A percentile compares a stretch with the other conserved stretches of the same genome.
Evolutionary conservation across 1,140 invertebrate species (phyloP).

Genomic region (Ylistrum balloti): DNA sequence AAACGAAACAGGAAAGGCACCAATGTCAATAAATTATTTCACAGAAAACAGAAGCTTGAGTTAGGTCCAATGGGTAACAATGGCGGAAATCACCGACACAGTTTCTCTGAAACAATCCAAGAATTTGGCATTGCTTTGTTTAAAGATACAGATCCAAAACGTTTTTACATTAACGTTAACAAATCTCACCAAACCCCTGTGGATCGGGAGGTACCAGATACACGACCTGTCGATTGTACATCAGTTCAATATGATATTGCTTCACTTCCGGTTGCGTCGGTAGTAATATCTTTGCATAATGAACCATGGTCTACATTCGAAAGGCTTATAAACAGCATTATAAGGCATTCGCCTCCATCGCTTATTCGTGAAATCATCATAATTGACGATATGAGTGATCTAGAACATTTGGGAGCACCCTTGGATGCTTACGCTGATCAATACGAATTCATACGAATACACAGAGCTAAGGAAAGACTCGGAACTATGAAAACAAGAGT

Average conservation of each 20-base stretch:
- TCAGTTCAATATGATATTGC: background rate
- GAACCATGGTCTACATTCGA: slow-evolving; percentile 90
- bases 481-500: slow-evolving; percentile 95
- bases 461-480: slow-evolving; percentile 88
- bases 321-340: slow-evolving; percentile 92
- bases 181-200: background rate
- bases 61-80: background rate
- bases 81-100: background rate
- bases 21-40: background rate
- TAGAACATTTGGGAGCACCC: slow-evolving; percentile 94
- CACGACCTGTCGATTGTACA: background rate
- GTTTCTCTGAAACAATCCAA: background rate
- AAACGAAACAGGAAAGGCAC: background rate
- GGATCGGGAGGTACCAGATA: background rate
- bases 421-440: slow-evolving; percentile 94
- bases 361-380: slow-evolving; percentile 94
- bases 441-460: slow-evolving; percentile 88
- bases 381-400: slow-evolving; percentile 93
- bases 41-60: background rate
- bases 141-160: background rate
- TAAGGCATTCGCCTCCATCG: slow-evolving; percentile 89
- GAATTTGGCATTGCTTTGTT: background rate
- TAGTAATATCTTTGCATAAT: background rate
- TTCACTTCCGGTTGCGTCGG: background rate
- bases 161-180: background rate